These are phyloP conservation scores for Drosophila sordidula DNA, from an alignment of 2,888 invertebrate species.

Conservation along the genomic window DNA sequence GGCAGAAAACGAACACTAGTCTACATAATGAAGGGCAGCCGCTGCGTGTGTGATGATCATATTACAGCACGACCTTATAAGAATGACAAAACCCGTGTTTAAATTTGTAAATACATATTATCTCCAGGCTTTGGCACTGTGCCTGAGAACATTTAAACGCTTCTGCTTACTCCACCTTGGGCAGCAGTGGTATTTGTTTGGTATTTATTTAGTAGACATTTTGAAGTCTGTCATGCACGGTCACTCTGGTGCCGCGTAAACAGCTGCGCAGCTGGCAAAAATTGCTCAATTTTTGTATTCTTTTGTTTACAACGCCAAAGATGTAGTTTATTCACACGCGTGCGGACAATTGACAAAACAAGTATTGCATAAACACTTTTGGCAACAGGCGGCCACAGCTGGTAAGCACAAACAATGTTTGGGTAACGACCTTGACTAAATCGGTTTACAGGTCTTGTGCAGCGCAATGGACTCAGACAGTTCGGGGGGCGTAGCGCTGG, in stretches of 20 bases:
- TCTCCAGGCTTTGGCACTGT: neutral
- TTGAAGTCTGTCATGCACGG: slow-evolving; percentile 1
- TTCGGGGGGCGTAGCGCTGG: slow-evolving; percentile 38
- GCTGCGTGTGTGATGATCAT: neutral
- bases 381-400: neutral
- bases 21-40: slow-evolving; percentile 13
- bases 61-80: neutral
- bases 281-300: slow-evolving; percentile 22
- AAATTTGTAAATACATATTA: neutral
- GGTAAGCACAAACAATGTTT: slow-evolving; percentile 11
- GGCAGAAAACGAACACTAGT: slow-evolving; percentile 29
- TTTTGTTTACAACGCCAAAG: slow-evolving; percentile 60
- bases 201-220: slow-evolving; percentile 35
- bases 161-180: neutral
- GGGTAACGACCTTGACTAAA: neutral
- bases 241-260: slow-evolving; percentile 35
- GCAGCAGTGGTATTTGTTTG: neutral
- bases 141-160: neutral
- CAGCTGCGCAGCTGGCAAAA: slow-evolving; percentile 56
- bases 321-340: slow-evolving; percentile 46
- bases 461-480: slow-evolving; percentile 54
- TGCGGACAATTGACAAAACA: neutral
- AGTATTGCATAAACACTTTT: slow-evolving; percentile 9
- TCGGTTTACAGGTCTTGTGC: slow-evolving; percentile 19
- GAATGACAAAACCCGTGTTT: neutral